These are phyloP conservation scores for Mustelus asterias DNA, from an alignment of 2,113 vertebrate genomes.

Conservation along the genomic window DNA sequence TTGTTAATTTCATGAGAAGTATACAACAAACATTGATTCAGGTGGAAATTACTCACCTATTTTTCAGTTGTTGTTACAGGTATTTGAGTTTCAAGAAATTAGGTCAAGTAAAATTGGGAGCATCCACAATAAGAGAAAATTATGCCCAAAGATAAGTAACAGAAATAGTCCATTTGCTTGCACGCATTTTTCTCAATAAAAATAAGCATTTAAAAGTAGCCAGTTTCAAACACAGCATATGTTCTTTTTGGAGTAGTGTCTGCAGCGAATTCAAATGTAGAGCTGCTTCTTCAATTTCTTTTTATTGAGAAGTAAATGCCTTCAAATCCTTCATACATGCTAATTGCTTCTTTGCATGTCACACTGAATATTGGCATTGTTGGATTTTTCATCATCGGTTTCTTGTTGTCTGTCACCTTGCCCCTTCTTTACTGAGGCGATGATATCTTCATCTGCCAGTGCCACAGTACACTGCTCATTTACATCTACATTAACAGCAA, in stretches of 20 bases:
- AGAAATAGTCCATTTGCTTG: background rate
- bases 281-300: background rate
- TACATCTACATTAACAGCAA: background rate
- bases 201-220: background rate
- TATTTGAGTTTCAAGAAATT: background rate
- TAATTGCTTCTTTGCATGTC: background rate
- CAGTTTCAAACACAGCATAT: background rate
- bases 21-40: background rate
- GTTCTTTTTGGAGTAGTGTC: background rate
- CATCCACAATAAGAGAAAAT: background rate
- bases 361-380: background rate
- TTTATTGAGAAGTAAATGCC: background rate
- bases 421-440: background rate
- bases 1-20: background rate
- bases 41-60: background rate
- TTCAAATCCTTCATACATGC: background rate
- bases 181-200: background rate
- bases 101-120: background rate
- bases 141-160: background rate
- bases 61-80: background rate
- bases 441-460: slow-evolving; percentile 28
- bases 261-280: background rate
- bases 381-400: background rate
- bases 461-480: background rate
- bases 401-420: background rate